Evolutionary conservation across 2,797 vertebrate genomes (phyloP).

Genomic region (Pseudopleuronectes americanus): DNA sequence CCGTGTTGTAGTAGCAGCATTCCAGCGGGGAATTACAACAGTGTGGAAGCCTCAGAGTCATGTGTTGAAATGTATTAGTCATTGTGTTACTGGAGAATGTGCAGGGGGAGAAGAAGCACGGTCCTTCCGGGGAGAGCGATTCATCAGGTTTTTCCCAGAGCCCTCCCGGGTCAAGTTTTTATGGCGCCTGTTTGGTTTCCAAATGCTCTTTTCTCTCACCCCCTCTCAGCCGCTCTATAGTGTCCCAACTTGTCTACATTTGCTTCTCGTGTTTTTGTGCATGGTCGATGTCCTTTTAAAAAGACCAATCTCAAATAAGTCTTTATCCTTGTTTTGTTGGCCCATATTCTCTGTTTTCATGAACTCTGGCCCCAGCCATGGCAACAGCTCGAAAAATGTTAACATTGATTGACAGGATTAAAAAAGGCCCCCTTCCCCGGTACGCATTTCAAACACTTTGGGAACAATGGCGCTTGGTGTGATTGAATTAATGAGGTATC

Average conservation of each 20-base stretch:
- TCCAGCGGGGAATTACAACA: slow-evolving; percentile 87
- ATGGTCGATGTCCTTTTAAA: slow-evolving; percentile 98
- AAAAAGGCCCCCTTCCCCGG: slow-evolving; percentile 92
- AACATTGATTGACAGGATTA: slow-evolving; percentile 99
- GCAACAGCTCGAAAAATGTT: slow-evolving; percentile 99
- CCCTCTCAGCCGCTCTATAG: slow-evolving; percentile 90
- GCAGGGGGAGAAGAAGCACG: slow-evolving; percentile 88
- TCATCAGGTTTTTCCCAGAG: slow-evolving; percentile 99
- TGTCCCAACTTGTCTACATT: slow-evolving; percentile 98
- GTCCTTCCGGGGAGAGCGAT: slow-evolving; percentile 92
- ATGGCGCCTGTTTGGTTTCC: slow-evolving; percentile 97
- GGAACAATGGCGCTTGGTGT: slow-evolving; percentile 98
- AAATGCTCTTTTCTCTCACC: slow-evolving; percentile 89
- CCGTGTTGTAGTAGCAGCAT: slow-evolving; percentile 80
- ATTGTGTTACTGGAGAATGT: slow-evolving; percentile 90
- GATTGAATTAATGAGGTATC: slow-evolving; percentile 99
- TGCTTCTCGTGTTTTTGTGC: slow-evolving; percentile 98
- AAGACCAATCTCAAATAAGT: slow-evolving; percentile 95
- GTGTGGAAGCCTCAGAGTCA: slow-evolving; percentile 88
- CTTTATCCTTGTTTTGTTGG: slow-evolving; percentile 99
- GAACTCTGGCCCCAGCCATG: slow-evolving; percentile 99
- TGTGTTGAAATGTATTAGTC: slow-evolving; percentile 93
- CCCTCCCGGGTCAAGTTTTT: slow-evolving; percentile 98
- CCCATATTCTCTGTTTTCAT: slow-evolving; percentile 99
- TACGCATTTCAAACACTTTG: slow-evolving; percentile 99